Evolutionary conservation across 2,888 invertebrate genomes (phyloP), one percentile per base, ranked within the genome.

Genomic region (Acleris literana): DNA sequence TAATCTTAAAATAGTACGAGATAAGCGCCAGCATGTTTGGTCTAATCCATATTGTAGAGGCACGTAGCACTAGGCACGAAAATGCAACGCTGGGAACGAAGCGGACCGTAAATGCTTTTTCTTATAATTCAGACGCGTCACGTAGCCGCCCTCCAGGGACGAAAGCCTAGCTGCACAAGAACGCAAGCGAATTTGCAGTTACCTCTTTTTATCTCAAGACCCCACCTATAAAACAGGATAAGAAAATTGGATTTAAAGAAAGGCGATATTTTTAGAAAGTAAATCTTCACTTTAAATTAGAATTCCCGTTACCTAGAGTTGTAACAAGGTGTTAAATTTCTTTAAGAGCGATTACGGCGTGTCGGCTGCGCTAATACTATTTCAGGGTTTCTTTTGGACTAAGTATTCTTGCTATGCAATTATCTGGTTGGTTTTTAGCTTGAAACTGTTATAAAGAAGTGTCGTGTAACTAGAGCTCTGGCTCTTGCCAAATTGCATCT

Each of bases 121-220:
- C 89, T 91, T 91, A 91, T 91, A 92, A 90, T 90, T 88, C 90
- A 89, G 87, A 81, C 85, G 83, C 89, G 88, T 92, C 92, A 93
- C 92, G 92, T 93, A 87, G 81, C 75, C 78, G 77, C 78, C 74
- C 79, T 82, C 88, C 86, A 82, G 82, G 77, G 84, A 84, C 81
- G 79, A 81, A 81, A 83, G 76, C 80, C 79, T 76, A 77, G 81
- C 82, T 81, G 76, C 80, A 79, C 76, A 83, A 85, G 87, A 86
- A 87, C 85, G 89, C 87, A 79, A 81, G 86, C 86, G 88, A 87
- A 90, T 90, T 89, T 88, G 86, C 87, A 90, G 86, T 88, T 88
- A 87, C 85, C 85, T 82, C 86, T 86, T 88, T 90, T 88, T 90
- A 89, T 87, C 82, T 85, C 76, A 78, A 81, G 74, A 79, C 79